Evolutionary conservation across 2,113 vertebrate species (phyloP), one percentile per base, ranked within the genome.

Genomic region (Nicator chloris): DNA sequence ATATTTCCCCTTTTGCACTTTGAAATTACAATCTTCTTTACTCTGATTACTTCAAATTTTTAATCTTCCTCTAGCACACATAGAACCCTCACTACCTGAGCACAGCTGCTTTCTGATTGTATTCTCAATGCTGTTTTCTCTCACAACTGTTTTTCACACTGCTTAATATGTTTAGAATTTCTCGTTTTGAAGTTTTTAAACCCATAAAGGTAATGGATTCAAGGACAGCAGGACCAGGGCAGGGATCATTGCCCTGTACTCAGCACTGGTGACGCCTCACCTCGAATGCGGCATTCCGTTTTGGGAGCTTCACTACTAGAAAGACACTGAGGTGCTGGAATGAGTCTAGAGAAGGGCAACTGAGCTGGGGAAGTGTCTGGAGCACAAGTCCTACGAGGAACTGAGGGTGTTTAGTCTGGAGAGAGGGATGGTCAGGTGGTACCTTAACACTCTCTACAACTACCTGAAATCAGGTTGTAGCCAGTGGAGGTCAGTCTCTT

Each of bases 401-500:
- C 6, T 37, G 24, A 4, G 1, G 13, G 3, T 35, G 11, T 47
- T 63, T 8, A 45, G 5, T 4, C 10, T 69, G 39, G 28, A 57
- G n/a, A 68, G 57, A 45, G 12, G 12, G 15, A 39, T 3, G 15
- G 9, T 51, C 17, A 35, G 28, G 21, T 10, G 2, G 12, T 4
- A n/a, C 7, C 10, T 79, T 17, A 10, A n/a, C 9, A 4, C 14
- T 39, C 45, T n/a, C 10, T 35, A 13, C 21, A 24, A 4, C 47
- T 8, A 4, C 24, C 9, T 51, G 37, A 28, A 31, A 45, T 28
- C 33, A 31, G 20, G 21, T 2, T 73, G 33, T 15, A 45, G 17
- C 4, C 7, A 5, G 4, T 15, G 24, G 7, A 17, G 1, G 2
- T 23, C 0, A 0, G 2, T 7, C 10, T 50, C 33, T 50, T 88